A percentile compares a stretch with the other conserved stretches of the same genome.
phyloP scores from a whole-genome alignment of 2,888 invertebrate genomes.

The Ariolimax columbianus region DNA sequence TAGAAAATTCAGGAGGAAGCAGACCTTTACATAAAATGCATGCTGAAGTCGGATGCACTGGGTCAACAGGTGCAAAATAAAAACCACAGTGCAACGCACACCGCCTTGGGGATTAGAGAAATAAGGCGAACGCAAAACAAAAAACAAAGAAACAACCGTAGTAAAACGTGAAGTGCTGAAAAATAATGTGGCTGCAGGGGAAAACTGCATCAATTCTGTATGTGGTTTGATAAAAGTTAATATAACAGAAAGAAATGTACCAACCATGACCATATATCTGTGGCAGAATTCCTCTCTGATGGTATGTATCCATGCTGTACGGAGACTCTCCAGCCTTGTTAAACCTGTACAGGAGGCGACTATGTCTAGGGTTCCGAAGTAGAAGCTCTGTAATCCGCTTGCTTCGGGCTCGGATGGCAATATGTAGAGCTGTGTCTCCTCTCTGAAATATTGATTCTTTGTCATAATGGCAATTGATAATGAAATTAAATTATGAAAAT shows the following conservation, averaged over 20 bases:
- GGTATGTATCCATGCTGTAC: constrained; percentile 96
- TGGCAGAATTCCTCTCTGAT: constrained; percentile 95
- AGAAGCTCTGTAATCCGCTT: constrained; percentile 91
- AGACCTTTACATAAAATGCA: no score
- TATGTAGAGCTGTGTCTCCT: constrained; percentile 96
- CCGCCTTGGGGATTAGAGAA: no score
- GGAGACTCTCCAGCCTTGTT: constrained; percentile 97
- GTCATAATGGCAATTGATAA: not conserved
- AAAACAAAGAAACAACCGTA: no score
- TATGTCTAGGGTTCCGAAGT: constrained; percentile 95
- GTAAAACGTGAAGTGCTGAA: no score
- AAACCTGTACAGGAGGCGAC: constrained; percentile 94
- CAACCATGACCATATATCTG: constrained; percentile 95
- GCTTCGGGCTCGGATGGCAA: constrained; percentile 93
- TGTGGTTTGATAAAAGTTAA: no score
- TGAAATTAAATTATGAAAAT: not conserved
- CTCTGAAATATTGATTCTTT: constrained; percentile 77
- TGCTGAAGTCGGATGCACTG: no score
- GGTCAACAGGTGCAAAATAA: no score
- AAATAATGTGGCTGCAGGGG: no score
- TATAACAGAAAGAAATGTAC: constrained; percentile 74
- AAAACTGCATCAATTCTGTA: no score
- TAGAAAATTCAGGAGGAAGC: no score
- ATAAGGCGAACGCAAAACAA: no score
- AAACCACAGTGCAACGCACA: no score